Evolutionary conservation across 2,113 vertebrate genomes (phyloP).

Genomic region (Daboia siamensis): DNA sequence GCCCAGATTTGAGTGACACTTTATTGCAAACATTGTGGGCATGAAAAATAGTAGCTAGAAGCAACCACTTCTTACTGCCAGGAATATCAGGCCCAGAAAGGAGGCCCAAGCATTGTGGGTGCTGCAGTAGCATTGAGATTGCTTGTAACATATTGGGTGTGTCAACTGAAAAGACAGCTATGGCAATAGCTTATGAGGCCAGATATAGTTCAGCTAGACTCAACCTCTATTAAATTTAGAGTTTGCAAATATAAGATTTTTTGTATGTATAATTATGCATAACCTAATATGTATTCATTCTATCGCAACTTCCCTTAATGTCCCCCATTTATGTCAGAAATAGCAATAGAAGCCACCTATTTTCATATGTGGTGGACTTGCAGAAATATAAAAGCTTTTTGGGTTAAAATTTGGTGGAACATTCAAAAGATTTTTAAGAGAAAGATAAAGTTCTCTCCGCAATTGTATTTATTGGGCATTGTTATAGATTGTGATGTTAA

Average conservation of each 20-base stretch:
- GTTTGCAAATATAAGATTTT: background rate
- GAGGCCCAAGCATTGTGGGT: background rate
- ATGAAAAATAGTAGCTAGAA: background rate
- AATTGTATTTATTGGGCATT: no score
- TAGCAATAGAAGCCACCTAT: no score
- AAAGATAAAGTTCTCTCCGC: no score
- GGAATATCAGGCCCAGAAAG: background rate
- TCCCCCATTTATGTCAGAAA: constrained; percentile 16
- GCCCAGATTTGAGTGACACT: background rate
- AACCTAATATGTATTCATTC: background rate
- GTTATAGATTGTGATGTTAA: no score
- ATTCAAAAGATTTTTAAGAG: no score
- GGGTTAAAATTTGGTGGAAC: no score
- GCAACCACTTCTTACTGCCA: background rate
- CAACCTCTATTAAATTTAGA: background rate
- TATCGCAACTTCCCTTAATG: background rate
- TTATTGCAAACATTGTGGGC: background rate
- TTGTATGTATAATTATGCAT: background rate
- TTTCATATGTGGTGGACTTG: no score
- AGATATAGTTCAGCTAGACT: background rate
- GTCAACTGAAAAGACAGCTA: background rate
- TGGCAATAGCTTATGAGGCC: background rate
- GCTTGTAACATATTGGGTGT: background rate
- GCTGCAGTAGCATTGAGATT: background rate
- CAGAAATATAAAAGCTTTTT: no score